Evolutionary conservation across 2,113 vertebrate species (phyloP), one percentile per base, ranked within the genome.

Genomic region (Xiphias gladius): DNA sequence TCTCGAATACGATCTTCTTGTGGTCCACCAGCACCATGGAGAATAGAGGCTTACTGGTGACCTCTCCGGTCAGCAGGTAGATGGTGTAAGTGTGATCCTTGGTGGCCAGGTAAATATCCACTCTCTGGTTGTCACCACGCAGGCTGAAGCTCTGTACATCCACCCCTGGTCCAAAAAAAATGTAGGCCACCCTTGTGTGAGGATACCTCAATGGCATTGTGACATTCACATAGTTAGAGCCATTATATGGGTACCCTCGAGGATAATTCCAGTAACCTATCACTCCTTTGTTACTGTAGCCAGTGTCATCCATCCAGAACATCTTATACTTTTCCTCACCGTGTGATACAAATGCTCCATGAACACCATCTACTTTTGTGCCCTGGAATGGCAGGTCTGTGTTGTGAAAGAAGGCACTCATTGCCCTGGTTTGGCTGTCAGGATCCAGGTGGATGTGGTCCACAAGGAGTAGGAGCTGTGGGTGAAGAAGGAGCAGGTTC

Each of bases 221-320:
- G 79, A 99, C 97, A 35, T 99, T 99, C 82, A 99, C 97, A 0
- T 96, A 99, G 91, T 99, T 98, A 0, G 98, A 99, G 24, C 98
- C 98, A 0, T 98, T 97, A 85, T 99, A 99, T 0, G 97, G 97
- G 86, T 98, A 99, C 69, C 97, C 97, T 6, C 94, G 94, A 26
- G 98, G 98, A 81, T 99, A 99, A 8, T 92, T 94, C 93, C 95
- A 95, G 30, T 97, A 99, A 35, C 95, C 92, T 1, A 97, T 86
- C n/a, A 86, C 90, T 50, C 95, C 98, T 86, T 95, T 96, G 87
- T 95, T 95, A 10, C 99, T 99, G 89, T 93, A 94, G 46, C 97
- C 97, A 6, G 96, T 96, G 79, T 99, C 99, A 0, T 99, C 99
- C 96, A 97, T 96, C 99, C 99, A 99, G 90, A 97, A 98, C 97